Percentiles rank a stretch among this genome's conserved stretches.
Evolutionary conservation across 2,888 invertebrate species (phyloP).

Genomic region (Pachymerium ferrugineum): DNA sequence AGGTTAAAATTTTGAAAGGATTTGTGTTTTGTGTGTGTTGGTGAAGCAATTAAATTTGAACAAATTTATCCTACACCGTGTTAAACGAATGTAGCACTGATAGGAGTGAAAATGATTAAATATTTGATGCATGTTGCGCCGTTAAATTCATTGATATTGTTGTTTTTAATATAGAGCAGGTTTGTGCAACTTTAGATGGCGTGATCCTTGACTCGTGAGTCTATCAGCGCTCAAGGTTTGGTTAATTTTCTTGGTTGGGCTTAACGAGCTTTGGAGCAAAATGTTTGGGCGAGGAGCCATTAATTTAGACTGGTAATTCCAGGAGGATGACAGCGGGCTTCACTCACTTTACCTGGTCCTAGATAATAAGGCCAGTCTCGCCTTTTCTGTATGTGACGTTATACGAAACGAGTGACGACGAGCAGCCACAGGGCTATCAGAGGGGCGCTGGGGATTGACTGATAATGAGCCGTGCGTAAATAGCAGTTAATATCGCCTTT

Average conservation of each 20-base stretch:
- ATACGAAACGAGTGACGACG: not conserved
- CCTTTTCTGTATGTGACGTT: not conserved
- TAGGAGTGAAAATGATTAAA: too few species aligned
- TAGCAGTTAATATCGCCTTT: constrained; percentile 29
- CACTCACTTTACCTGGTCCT: not conserved
- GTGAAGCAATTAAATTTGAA: too few species aligned
- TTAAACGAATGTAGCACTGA: too few species aligned
- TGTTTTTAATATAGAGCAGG: not conserved
- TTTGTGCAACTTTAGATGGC: not conserved
- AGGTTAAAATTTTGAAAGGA: too few species aligned
- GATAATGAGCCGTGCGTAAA: constrained; percentile 27
- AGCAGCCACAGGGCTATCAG: constrained; percentile 21
- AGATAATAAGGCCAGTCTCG: not conserved
- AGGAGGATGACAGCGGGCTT: constrained; percentile 23
- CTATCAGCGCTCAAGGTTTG: constrained; percentile 5
- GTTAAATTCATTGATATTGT: not conserved
- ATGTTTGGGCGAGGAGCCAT: not conserved
- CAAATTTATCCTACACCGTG: too few species aligned
- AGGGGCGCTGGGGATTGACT: constrained; percentile 29
- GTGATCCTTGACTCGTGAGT: not conserved
- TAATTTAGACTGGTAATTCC: constrained; percentile 29
- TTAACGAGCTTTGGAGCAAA: constrained; percentile 17
- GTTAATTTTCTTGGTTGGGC: constrained; percentile 18
- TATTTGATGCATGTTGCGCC: too few species aligned
- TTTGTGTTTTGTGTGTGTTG: too few species aligned